Percentiles rank a stretch among this genome's conserved stretches.
Evolutionary conservation across 30 jellyfish, hydroid and myxozoan species (phyloP).

Genomic region (Sanderia malayensis): DNA sequence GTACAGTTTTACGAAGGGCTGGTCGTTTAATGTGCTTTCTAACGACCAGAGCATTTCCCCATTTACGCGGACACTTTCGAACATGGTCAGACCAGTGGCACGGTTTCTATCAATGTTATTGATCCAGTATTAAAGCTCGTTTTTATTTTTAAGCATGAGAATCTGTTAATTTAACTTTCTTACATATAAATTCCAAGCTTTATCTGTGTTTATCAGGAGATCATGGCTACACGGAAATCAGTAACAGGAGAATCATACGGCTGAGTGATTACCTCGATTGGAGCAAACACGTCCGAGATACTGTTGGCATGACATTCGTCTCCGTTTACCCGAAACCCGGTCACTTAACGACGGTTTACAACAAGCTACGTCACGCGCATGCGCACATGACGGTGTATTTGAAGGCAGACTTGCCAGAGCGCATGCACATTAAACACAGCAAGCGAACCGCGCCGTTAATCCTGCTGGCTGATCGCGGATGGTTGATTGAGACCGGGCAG

Average conservation of each 20-base stretch:
- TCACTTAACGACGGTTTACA: slow-evolving; percentile 35
- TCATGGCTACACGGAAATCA: slow-evolving; percentile 76
- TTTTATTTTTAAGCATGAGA: neutral
- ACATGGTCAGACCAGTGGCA: too few relatives aligned
- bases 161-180: neutral
- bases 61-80: too few relatives aligned
- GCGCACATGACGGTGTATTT: slow-evolving; percentile 71
- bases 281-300: slow-evolving; percentile 16
- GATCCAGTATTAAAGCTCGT: too few relatives aligned
- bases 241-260: slow-evolving; percentile 32
- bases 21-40: neutral
- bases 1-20: neutral
- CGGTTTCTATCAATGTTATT: neutral
- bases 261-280: slow-evolving; percentile 62
- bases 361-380: slow-evolving; percentile 50
- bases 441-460: slow-evolving; percentile 68
- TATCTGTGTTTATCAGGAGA: slow-evolving; percentile 66
- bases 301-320: slow-evolving; percentile 78
- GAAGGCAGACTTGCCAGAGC: slow-evolving; percentile 66
- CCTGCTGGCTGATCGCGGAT: slow-evolving; percentile 83
- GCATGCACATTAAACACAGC: slow-evolving; percentile 59
- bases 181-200: neutral
- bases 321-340: slow-evolving; percentile 63
- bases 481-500: slow-evolving; percentile 56
- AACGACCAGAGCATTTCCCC: too few relatives aligned